Conservation (phyloP, 2,888 invertebrate species). For the Lysandra coridon region DNA sequence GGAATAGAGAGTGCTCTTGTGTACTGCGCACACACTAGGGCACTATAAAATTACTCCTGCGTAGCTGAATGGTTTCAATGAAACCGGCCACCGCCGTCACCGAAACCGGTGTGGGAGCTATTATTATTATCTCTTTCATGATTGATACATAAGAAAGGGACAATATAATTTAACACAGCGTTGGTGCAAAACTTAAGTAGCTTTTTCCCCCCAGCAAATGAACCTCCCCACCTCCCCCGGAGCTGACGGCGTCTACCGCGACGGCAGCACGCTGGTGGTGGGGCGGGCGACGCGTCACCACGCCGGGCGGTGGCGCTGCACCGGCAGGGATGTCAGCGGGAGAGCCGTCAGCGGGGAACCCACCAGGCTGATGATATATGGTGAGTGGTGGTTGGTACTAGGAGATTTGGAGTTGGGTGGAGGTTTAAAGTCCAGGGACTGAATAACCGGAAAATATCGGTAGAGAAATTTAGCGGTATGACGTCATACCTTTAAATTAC, state of each 20-base stretch:
- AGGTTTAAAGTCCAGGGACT: not conserved
- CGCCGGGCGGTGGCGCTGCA: conserved; percentile 87
- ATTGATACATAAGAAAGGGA: no score
- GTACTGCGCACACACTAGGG: no score
- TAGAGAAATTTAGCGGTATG: no score
- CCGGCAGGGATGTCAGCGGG: conserved; percentile 82
- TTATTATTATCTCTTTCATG: no score
- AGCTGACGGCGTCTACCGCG: conserved; percentile 56
- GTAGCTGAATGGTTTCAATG: no score
- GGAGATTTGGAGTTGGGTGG: not conserved
- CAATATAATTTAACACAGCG: no score
- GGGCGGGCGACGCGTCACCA: conserved; percentile 78
- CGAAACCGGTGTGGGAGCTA: no score
- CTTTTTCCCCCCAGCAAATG: conserved; percentile 38
- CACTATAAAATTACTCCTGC: no score
- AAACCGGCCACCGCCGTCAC: no score
- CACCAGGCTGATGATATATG: conserved; percentile 62
- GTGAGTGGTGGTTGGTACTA: conserved; percentile 40
- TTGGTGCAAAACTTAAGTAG: not conserved
- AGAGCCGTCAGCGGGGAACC: conserved; percentile 80
- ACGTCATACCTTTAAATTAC: no score
- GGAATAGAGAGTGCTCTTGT: no score
- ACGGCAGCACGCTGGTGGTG: conserved; percentile 55
- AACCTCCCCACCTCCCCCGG: conserved; percentile 43
- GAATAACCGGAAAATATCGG: no score